Conservation (phyloP, 2,797 vertebrate species). For the Pampus argenteus region DNA sequence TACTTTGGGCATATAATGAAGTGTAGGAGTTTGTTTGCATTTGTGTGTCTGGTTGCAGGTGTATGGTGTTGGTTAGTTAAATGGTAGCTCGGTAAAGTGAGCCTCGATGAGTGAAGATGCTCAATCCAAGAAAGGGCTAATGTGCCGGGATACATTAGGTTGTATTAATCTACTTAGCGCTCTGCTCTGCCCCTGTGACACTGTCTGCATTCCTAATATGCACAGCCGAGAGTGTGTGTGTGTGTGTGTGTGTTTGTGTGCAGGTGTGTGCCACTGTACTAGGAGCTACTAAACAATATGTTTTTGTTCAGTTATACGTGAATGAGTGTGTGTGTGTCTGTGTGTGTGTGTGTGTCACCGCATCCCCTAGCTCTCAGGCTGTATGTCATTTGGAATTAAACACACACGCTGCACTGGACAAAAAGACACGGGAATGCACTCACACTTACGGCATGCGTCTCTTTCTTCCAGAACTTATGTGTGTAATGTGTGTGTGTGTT, state of each 20-base stretch:
- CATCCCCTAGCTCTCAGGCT: slow-evolving; percentile 39
- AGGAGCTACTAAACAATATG: slow-evolving; percentile 36
- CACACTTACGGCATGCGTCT: slow-evolving; percentile 50
- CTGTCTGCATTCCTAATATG: slow-evolving; percentile 71
- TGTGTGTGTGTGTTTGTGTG: slow-evolving; percentile 11
- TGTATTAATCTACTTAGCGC: slow-evolving; percentile 69
- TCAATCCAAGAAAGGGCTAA: slow-evolving; percentile 67
- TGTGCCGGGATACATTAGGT: slow-evolving; percentile 77
- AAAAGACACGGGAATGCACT: slow-evolving; percentile 83
- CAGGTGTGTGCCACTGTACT: slow-evolving; percentile 35
- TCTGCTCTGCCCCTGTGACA: slow-evolving; percentile 72
- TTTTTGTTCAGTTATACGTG: slow-evolving; percentile 31
- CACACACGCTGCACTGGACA: slow-evolving; percentile 61
- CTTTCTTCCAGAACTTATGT: slow-evolving; percentile 7
- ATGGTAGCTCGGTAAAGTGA: slow-evolving; percentile 48
- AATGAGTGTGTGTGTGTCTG: slow-evolving; percentile 20
- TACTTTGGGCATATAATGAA: slow-evolving; percentile 29
- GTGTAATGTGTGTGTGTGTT: slow-evolving; percentile 8
- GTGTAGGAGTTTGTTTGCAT: slow-evolving; percentile 7
- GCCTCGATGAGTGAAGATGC: slow-evolving; percentile 60
- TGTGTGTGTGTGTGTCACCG: slow-evolving; percentile 24
- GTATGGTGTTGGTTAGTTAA: slow-evolving; percentile 12
- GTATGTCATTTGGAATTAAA: slow-evolving; percentile 75
- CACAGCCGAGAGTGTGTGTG: slow-evolving; percentile 15
- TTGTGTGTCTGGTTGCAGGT: not conserved